These are phyloP conservation scores for Melanogrammus aeglefinus DNA, from an alignment of 2,797 vertebrate species.

Conservation along the genomic window DNA sequence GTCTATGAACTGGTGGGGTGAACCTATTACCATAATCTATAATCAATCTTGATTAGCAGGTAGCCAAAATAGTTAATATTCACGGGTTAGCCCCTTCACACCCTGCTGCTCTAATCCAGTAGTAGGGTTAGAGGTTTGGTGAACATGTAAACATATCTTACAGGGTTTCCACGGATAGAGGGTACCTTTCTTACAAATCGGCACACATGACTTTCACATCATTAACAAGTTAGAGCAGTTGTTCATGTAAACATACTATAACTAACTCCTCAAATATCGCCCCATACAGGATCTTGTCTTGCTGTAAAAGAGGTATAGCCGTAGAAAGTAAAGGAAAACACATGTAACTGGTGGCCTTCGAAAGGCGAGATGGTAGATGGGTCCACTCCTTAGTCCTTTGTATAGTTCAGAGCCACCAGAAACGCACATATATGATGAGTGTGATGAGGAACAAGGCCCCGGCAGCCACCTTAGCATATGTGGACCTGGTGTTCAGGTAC, in stretches of 20 bases:
- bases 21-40: background rate
- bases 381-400: background rate
- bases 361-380: background rate
- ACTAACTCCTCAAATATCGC: too few species aligned
- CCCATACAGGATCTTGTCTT: background rate
- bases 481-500: constrained; percentile 91
- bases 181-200: background rate
- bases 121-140: background rate
- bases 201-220: background rate
- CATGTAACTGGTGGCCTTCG: background rate
- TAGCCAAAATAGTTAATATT: background rate
- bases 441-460: constrained; percentile 87
- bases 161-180: background rate
- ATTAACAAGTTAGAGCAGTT: background rate
- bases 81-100: background rate
- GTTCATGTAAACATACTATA: background rate
- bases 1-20: background rate
- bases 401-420: constrained; percentile 88
- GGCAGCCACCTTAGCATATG: constrained; percentile 87
- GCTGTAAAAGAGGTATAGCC: background rate
- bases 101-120: background rate
- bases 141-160: background rate
- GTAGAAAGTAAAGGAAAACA: background rate
- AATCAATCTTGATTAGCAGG: background rate
- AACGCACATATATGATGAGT: constrained; percentile 85